Percentiles rank a stretch among this genome's conserved stretches.
Conservation (phyloP, 2,797 vertebrate species). For the Acestrorhynchus altus region DNA sequence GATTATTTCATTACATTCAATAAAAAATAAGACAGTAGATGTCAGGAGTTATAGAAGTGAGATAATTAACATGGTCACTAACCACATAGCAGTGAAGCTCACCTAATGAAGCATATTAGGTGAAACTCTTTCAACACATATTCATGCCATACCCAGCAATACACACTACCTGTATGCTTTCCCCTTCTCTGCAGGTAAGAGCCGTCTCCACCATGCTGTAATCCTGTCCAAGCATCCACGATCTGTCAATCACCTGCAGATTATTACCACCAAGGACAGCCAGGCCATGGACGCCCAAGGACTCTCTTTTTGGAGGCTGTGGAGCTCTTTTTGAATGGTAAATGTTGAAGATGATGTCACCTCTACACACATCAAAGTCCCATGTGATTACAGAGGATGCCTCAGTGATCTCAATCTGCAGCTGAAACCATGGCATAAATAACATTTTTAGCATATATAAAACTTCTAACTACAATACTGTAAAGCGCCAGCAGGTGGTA, state of each 20-base stretch:
- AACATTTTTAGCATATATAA: too few species aligned
- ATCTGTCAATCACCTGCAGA: slow-evolving; percentile 87
- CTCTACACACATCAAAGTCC: slow-evolving; percentile 97
- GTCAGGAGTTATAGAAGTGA: too few species aligned
- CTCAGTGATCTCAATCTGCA: slow-evolving; percentile 90
- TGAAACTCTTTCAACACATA: not conserved
- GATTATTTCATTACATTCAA: too few species aligned
- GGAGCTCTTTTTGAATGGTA: slow-evolving; percentile 90
- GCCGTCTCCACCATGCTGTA: slow-evolving; percentile 95
- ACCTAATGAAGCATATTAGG: too few species aligned
- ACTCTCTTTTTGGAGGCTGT: slow-evolving; percentile 83
- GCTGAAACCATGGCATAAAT: too few species aligned
- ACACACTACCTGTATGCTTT: slow-evolving; percentile 89
- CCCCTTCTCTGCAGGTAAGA: slow-evolving; percentile 89
- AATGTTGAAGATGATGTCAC: slow-evolving; percentile 91
- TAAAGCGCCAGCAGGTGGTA: slow-evolving; percentile 63
- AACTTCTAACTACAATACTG: slow-evolving; percentile 32
- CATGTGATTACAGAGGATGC: slow-evolving; percentile 94
- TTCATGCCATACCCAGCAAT: not conserved
- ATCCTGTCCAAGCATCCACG: slow-evolving; percentile 90
- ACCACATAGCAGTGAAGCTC: too few species aligned
- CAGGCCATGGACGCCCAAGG: slow-evolving; percentile 83
- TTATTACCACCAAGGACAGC: slow-evolving; percentile 82
- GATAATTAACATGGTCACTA: too few species aligned
- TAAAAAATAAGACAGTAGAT: too few species aligned